These are phyloP conservation scores for Melinopterus prodromus DNA, from an alignment of 2,888 invertebrate genomes.

Conservation along the genomic window DNA sequence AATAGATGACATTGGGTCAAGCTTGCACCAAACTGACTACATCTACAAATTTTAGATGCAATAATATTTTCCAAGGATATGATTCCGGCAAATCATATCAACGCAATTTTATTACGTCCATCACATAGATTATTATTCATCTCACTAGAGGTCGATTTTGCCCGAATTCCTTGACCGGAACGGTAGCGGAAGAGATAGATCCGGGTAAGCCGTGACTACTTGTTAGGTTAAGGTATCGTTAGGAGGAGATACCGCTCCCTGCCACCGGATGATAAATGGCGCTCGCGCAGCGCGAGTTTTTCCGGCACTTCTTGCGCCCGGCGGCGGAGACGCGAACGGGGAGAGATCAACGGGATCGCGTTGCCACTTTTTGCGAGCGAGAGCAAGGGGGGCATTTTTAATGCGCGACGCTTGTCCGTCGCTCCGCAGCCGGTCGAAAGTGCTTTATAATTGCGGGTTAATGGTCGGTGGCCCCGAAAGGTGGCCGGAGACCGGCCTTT, in stretches of 20 bases:
- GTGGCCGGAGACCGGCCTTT: not conserved
- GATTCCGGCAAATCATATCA: not conserved
- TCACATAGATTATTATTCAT: not conserved
- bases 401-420: not conserved
- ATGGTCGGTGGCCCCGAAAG: not conserved
- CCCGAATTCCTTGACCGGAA: not conserved
- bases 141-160: not conserved
- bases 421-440: not conserved
- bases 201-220: not conserved
- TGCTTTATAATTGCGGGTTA: constrained; percentile 4
- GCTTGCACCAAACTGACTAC: too few species aligned
- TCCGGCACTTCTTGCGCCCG: not conserved
- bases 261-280: constrained; percentile 4
- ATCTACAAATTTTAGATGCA: too few species aligned
- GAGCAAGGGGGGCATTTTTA: not conserved
- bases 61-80: too few species aligned
- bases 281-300: not conserved
- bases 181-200: not conserved
- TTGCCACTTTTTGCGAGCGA: constrained; percentile 4
- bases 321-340: not conserved
- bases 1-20: too few species aligned
- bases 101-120: not conserved
- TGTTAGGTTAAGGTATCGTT: constrained; percentile 4
- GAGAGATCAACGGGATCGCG: constrained; percentile 4
- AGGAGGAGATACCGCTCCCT: not conserved